Conservation (phyloP, 2,888 invertebrate genomes). For the Acrocyrtus sp. region DNA sequence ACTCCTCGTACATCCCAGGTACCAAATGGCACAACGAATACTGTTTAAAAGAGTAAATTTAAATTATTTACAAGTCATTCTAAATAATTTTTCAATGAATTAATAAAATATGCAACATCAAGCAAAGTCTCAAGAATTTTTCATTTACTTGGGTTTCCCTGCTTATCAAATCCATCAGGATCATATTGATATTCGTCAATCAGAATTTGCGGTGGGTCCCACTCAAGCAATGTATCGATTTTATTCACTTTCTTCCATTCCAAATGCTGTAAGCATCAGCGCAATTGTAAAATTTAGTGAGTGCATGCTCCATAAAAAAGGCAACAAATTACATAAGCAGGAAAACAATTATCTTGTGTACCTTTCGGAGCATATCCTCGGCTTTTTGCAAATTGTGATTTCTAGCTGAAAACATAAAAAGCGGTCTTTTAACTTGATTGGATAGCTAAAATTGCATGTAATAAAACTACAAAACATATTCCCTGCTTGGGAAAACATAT, state of each 20-base stretch:
- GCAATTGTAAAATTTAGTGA: too few species aligned
- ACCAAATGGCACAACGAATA: conserved; percentile 53
- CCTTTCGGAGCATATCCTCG: conserved; percentile 61
- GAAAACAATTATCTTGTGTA: too few species aligned
- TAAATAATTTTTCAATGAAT: neutral
- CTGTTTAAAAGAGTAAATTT: conserved; percentile 26
- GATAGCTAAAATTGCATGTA: too few species aligned
- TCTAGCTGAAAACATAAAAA: too few species aligned
- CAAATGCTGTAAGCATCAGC: conserved; percentile 52
- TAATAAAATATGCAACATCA: too few species aligned
- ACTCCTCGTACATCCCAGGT: conserved; percentile 54
- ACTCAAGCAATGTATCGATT: conserved; percentile 55
- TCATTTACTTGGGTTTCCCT: conserved; percentile 56
- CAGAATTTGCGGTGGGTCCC: conserved; percentile 51
- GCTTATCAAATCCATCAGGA: conserved; percentile 55
- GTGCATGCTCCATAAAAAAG: too few species aligned
- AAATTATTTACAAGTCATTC: neutral
- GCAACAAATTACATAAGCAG: neutral
- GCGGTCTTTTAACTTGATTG: too few species aligned
- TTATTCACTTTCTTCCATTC: conserved; percentile 52
- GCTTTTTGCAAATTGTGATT: conserved; percentile 55
- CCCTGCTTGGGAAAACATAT: too few species aligned
- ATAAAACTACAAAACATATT: too few species aligned
- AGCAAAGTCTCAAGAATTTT: too few species aligned
- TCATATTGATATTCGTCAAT: conserved; percentile 54